phyloP scores from a whole-genome alignment of 64 coral and sea anemone genomes.

The Actinia tenebrosa region DNA sequence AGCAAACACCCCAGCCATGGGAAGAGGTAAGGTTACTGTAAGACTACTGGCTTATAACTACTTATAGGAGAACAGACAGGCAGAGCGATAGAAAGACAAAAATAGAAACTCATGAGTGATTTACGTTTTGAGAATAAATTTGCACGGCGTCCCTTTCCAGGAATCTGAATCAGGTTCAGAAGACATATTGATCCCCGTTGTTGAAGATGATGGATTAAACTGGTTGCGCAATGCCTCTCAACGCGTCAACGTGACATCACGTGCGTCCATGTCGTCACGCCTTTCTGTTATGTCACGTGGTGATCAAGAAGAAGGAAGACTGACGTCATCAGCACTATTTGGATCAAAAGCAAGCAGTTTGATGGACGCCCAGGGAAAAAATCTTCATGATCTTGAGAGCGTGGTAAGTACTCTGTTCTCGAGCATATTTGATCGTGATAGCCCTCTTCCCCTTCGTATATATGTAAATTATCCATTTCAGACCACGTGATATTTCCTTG shows the following conservation, averaged over 20 bases:
- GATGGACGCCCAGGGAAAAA: neutral
- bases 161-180: neutral
- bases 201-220: conserved; percentile 2
- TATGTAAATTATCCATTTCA: no score
- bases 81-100: no score
- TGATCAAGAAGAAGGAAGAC: neutral
- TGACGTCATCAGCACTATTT: neutral
- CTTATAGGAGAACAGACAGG: no score
- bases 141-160: neutral
- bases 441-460: no score
- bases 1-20: conserved; percentile 1
- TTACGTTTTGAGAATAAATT: neutral
- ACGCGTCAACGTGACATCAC: neutral
- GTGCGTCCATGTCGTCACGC: conserved; percentile 1
- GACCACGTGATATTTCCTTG: no score
- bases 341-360: conserved; percentile 18
- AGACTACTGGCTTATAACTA: neutral
- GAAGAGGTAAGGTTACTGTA: conserved; percentile 1
- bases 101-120: no score
- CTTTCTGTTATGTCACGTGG: neutral
- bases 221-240: conserved; percentile 11
- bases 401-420: neutral
- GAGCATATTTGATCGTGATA: no score
- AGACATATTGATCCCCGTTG: neutral
- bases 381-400: neutral